These are phyloP conservation scores for Sparidentex hasta DNA, from an alignment of 2,797 vertebrate genomes.

Conservation along the genomic window DNA sequence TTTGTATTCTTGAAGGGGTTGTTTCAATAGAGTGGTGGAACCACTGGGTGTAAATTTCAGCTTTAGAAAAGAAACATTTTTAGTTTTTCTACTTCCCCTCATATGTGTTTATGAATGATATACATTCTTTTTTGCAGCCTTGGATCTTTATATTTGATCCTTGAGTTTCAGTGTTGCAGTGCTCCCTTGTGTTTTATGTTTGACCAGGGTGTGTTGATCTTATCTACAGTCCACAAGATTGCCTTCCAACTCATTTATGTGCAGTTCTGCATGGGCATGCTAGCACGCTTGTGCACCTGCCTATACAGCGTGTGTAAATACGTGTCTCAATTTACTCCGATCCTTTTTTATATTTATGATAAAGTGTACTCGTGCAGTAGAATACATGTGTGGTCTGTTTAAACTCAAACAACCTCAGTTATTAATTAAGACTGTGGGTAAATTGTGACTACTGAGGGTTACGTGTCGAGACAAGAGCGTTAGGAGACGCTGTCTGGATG, in stretches of 20 bases:
- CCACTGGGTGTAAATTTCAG: not conserved
- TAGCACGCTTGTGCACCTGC: conserved; percentile 24
- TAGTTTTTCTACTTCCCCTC: not conserved
- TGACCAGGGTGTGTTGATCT: conserved; percentile 62
- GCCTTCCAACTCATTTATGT: conserved; percentile 13
- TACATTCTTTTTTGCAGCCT: conserved; percentile 2
- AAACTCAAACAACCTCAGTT: conserved; percentile 29
- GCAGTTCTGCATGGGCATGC: conserved; percentile 10
- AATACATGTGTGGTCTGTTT: conserved; percentile 53
- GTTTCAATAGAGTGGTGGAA: conserved; percentile 8
- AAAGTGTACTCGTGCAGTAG: not conserved
- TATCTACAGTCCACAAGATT: conserved; percentile 57
- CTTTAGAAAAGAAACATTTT: not conserved
- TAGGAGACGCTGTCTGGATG: conserved; percentile 9
- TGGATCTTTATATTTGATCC: not conserved
- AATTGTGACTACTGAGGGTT: conserved; percentile 41
- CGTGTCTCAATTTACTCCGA: conserved; percentile 5
- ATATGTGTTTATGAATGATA: not conserved
- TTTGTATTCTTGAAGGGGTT: conserved; percentile 18
- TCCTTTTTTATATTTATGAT: not conserved
- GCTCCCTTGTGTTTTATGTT: conserved; percentile 36
- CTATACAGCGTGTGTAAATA: not conserved
- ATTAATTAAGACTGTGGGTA: conserved; percentile 42
- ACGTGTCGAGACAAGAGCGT: conserved; percentile 44
- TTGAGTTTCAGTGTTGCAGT: not conserved